phyloP scores from a whole-genome alignment of 2,113 vertebrate genomes.

The Cinclus mexicanus region DNA sequence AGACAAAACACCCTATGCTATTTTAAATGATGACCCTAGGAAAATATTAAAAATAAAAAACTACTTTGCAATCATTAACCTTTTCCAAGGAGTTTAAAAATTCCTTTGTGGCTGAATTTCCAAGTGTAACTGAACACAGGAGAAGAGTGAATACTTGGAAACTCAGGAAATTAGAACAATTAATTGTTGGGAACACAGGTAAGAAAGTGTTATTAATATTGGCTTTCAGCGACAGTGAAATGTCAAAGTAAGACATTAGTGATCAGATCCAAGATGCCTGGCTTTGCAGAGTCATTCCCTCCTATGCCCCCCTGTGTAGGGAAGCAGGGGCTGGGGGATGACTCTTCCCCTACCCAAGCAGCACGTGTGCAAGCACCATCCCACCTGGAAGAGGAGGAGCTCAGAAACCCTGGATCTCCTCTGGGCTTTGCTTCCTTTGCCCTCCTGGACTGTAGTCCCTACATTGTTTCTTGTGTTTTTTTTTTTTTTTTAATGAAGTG shows the following conservation, averaged over 20 bases:
- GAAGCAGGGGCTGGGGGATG: neutral
- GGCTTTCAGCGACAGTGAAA: neutral
- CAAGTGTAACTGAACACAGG: neutral
- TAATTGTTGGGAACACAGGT: neutral
- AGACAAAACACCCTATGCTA: neutral
- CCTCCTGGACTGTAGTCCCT: neutral
- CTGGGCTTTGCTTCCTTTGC: neutral
- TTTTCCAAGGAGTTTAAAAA: neutral
- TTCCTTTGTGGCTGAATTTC: neutral
- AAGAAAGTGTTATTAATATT: neutral
- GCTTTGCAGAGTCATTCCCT: neutral
- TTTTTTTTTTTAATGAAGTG: neutral
- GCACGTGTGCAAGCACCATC: rapidly evolving
- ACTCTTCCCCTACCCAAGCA: neutral
- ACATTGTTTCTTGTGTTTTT: neutral
- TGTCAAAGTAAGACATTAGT: neutral
- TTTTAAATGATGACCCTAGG: neutral
- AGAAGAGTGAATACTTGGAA: neutral
- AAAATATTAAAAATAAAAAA: neutral
- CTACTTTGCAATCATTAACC: neutral
- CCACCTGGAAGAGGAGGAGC: neutral
- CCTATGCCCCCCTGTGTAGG: rapidly evolving
- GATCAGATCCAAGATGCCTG: neutral
- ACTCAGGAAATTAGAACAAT: neutral
- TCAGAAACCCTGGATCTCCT: neutral